These are phyloP conservation scores for Setipinna tenuifilis DNA, from an alignment of 2,797 vertebrate species.

Conservation along the genomic window DNA sequence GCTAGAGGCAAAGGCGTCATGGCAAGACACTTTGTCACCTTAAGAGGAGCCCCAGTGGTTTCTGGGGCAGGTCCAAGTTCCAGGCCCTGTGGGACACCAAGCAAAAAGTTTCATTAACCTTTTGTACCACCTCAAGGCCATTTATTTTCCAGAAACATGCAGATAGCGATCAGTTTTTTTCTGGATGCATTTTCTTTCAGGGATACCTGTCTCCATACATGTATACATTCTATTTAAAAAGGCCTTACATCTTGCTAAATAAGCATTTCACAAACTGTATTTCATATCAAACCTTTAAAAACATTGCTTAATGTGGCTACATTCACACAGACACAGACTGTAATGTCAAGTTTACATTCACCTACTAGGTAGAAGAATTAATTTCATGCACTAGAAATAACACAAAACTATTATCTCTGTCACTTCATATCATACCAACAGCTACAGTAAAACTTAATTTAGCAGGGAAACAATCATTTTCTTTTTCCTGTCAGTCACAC, in stretches of 20 bases:
- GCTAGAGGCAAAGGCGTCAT: neutral
- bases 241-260: neutral
- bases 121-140: slow-evolving; percentile 11
- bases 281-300: neutral
- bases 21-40: neutral
- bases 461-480: neutral
- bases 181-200: neutral
- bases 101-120: slow-evolving; percentile 17
- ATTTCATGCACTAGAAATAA: slow-evolving; percentile 27
- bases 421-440: neutral
- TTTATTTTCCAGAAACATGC: neutral
- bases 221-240: neutral
- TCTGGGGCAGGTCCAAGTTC: slow-evolving; percentile 25
- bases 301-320: neutral
- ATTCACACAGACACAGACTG: neutral
- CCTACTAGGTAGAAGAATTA: slow-evolving; percentile 25
- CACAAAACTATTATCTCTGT: slow-evolving; percentile 1
- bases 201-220: neutral
- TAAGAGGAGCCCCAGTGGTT: neutral
- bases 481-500: too few relatives aligned
- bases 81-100: slow-evolving; percentile 21
- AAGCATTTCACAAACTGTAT: neutral
- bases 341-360: neutral
- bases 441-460: neutral
- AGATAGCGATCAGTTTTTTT: neutral